These are phyloP conservation scores for Neocrepidodera transversa DNA, from an alignment of 2,888 invertebrate genomes.

Conservation along the genomic window DNA sequence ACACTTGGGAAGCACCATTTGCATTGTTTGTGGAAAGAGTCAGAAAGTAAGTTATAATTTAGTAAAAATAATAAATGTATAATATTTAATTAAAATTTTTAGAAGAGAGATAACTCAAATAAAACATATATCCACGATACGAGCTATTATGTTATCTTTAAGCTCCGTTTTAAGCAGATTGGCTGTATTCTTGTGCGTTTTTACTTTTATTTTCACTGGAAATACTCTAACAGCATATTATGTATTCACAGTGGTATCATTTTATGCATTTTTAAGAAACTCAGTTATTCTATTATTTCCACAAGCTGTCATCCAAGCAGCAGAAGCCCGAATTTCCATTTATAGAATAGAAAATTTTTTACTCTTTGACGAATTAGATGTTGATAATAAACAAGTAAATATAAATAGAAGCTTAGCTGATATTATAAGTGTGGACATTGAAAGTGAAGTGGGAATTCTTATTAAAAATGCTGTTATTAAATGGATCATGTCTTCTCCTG, in stretches of 20 bases:
- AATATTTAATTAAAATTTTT: too few species aligned
- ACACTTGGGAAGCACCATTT: constrained; percentile 49
- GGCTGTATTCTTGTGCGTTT: constrained; percentile 81
- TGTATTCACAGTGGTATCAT: constrained; percentile 78
- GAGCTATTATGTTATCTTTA: constrained; percentile 69
- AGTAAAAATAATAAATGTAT: too few species aligned
- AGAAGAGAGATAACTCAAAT: constrained; percentile 75
- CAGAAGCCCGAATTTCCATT: constrained; percentile 63
- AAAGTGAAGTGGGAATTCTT: constrained; percentile 5
- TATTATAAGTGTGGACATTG: neutral
- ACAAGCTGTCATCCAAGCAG: constrained; percentile 70
- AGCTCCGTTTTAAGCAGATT: constrained; percentile 82
- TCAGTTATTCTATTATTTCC: constrained; percentile 71
- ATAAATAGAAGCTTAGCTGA: neutral
- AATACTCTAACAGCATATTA: constrained; percentile 65
- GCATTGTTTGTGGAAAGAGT: constrained; percentile 42
- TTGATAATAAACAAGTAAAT: neutral
- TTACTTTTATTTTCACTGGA: constrained; percentile 76
- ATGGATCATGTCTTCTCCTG: constrained; percentile 32
- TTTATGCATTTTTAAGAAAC: constrained; percentile 74
- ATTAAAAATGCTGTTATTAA: constrained; percentile 34
- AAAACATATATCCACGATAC: constrained; percentile 68
- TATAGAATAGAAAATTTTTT: constrained; percentile 65
- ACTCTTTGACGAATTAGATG: constrained; percentile 51
- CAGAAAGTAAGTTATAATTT: constrained; percentile 37